phyloP scores from a whole-genome alignment of 2,888 invertebrate species.

The Tineola bisselliella region DNA sequence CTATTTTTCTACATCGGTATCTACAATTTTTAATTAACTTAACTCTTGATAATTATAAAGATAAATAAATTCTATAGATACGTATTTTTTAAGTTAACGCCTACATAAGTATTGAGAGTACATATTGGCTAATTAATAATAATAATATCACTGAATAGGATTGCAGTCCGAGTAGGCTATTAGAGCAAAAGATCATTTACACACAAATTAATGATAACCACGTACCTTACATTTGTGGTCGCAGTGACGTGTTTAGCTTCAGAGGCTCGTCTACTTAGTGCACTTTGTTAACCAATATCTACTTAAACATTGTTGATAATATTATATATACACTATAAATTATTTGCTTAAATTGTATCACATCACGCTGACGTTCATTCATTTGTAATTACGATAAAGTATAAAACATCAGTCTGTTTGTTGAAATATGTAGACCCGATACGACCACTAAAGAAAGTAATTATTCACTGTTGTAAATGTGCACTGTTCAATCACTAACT shows the following conservation, averaged over 20 bases:
- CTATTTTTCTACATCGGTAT: neutral
- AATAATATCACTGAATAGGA: no score
- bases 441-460: neutral
- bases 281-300: neutral
- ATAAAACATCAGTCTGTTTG: neutral
- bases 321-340: neutral
- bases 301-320: neutral
- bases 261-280: constrained; percentile 2
- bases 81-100: no score
- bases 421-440: no score
- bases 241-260: neutral
- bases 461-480: neutral
- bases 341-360: neutral
- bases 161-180: neutral
- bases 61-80: constrained; percentile 8
- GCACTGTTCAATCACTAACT: neutral
- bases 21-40: no score
- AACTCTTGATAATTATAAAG: neutral
- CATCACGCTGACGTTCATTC: constrained; percentile 1
- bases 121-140: neutral
- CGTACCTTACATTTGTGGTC: neutral
- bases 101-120: no score
- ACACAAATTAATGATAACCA: neutral
- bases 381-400: neutral
- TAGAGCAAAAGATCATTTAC: no score